These are phyloP conservation scores for Emydura subglobosa DNA, from an alignment of 2,113 vertebrate species.

Conservation along the genomic window DNA sequence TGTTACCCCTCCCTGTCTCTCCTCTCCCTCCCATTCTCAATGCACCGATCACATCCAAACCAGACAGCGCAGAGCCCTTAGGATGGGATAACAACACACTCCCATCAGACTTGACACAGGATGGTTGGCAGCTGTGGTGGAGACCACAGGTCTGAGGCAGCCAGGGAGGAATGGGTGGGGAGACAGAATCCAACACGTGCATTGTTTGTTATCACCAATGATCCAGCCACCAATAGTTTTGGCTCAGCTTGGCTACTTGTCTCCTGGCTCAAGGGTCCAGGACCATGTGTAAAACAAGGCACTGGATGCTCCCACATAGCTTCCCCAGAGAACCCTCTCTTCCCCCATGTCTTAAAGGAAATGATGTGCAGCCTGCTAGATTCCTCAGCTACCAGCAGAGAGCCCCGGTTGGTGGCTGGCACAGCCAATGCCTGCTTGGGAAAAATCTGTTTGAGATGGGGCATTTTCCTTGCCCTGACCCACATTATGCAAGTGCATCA, in stretches of 20 bases:
- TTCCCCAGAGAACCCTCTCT: no score
- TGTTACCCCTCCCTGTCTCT: conserved; percentile 37
- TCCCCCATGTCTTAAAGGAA: background rate
- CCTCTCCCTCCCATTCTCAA: background rate
- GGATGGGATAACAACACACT: background rate
- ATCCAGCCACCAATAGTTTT: background rate
- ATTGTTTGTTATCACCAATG: fast-evolving
- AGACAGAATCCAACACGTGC: background rate
- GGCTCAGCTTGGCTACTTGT: background rate
- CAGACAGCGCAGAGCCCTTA: background rate
- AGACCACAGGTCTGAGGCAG: no score
- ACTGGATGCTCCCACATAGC: background rate
- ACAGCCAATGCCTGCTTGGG: background rate
- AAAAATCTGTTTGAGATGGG: background rate
- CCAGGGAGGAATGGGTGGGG: background rate
- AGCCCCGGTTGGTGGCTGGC: background rate
- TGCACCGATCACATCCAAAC: background rate
- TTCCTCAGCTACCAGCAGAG: background rate
- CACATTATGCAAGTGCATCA: background rate
- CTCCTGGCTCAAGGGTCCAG: background rate
- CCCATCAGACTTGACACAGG: background rate
- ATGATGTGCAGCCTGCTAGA: background rate
- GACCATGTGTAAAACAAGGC: fast-evolving
- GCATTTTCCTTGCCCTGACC: background rate
- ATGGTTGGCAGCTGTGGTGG: background rate